These are phyloP conservation scores for Penelope pileata DNA, from an alignment of 2,113 vertebrate species.

Conservation along the genomic window DNA sequence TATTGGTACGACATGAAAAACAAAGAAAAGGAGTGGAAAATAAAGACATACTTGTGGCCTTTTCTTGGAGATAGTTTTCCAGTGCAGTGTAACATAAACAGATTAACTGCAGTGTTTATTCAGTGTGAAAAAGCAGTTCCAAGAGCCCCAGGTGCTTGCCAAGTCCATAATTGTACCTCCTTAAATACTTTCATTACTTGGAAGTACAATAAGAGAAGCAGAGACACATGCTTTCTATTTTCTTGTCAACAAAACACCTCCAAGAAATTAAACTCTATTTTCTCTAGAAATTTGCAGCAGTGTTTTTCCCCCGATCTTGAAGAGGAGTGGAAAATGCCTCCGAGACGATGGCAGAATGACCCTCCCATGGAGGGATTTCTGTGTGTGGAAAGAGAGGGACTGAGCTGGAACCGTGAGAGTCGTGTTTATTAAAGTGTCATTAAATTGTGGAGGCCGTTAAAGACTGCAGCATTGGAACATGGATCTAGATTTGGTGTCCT, in stretches of 20 bases:
- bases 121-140: slow-evolving; percentile 83
- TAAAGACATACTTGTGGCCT: slow-evolving; percentile 63
- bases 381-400: not conserved
- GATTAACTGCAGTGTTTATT: slow-evolving; percentile 84
- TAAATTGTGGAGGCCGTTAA: not conserved
- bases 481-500: not conserved
- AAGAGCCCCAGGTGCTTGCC: slow-evolving; percentile 84
- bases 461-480: not conserved
- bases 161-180: slow-evolving; percentile 86
- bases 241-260: slow-evolving; percentile 84
- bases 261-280: slow-evolving; percentile 81
- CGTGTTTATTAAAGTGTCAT: not conserved
- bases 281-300: slow-evolving; percentile 68
- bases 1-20: slow-evolving; percentile 58
- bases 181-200: slow-evolving; percentile 85
- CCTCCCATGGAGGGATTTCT: not conserved
- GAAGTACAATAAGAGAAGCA: slow-evolving; percentile 78
- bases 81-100: slow-evolving; percentile 76
- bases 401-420: not conserved
- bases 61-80: slow-evolving; percentile 79
- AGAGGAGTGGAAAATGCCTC: slow-evolving; percentile 3
- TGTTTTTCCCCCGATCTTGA: not conserved
- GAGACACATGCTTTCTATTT: slow-evolving; percentile 82
- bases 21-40: slow-evolving; percentile 54
- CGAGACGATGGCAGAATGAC: not conserved